Base-by-base conservation (phyloP, 2,888 invertebrate genomes). In the Mesoligia furuncula region DNA sequence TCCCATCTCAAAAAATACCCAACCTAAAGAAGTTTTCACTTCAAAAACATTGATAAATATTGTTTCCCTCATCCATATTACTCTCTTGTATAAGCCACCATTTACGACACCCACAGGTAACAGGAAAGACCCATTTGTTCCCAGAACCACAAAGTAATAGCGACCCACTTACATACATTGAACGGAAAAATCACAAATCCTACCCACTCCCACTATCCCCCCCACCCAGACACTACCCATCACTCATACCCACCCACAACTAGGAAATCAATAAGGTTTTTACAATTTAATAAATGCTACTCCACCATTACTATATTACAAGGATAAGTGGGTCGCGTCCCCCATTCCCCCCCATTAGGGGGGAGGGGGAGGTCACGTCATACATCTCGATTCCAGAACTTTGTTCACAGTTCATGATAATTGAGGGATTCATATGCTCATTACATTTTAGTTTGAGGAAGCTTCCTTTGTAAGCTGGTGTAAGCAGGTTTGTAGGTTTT, bases 311-410 rank as follows among this genome's bases (percentile, higher is more conserved):
- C 91, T 92, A 91, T 91, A 93, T 92, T 90, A 90, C 90, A 85
- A 80, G 92, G 88, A 92, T 91, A 94, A 94, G 92, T 95, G 91
- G 95, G 95, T 93, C 94, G 89, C 89, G 85, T 79, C 81, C n/a
- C 87, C 90, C 90, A 80, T 42, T 17, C 9, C 9, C 85, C 76
- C 86, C 87, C 67, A 64, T 72, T 78, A 27, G 64, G 79, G 75
- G 77, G 15, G 66, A 79, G 83, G 71, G 70, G 83, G 81, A 85
- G 88, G 89, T 81, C 88, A 77, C 86, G 88, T 90, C 91, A 92
- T 91, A 92, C 93, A 91, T 94, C 94, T 92, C 94, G 93, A 93
- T 93, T 90, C 91, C 86, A 86, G 89, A 85, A 89, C 88, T 85
- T 89, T 84, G 85, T 86, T 84, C 84, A 59, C 57, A 64, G 72